phyloP scores from a whole-genome alignment of 2,888 invertebrate genomes.

The Galerucella pusilla region DNA sequence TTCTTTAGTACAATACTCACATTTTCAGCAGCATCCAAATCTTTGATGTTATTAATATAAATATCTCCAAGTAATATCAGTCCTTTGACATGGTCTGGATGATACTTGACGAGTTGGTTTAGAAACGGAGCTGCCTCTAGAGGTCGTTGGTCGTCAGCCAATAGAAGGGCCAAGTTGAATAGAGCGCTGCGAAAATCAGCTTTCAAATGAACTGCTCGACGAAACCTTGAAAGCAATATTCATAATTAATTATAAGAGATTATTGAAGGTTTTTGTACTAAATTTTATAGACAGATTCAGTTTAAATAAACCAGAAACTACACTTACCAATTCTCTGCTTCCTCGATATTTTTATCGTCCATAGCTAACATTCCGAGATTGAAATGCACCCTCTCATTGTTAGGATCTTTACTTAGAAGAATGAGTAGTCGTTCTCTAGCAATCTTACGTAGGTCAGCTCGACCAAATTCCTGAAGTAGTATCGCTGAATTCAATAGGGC shows the following conservation, averaged over 20 bases:
- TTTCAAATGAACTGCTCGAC: constrained; percentile 85
- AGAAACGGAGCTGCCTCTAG: constrained; percentile 92
- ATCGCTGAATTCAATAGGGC: constrained; percentile 96
- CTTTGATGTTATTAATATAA: constrained; percentile 94
- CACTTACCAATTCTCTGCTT: constrained; percentile 85
- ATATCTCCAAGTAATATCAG: constrained; percentile 94
- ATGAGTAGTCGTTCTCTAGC: constrained; percentile 85
- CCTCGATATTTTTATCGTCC: constrained; percentile 90
- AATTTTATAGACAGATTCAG: too few relatives aligned
- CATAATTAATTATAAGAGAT: too few relatives aligned
- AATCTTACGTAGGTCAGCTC: constrained; percentile 81
- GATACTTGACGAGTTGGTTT: constrained; percentile 88
- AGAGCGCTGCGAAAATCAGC: constrained; percentile 92
- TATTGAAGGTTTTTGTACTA: too few relatives aligned
- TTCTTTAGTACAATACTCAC: constrained; percentile 68
- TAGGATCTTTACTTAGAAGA: constrained; percentile 79
- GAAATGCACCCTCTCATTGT: constrained; percentile 93
- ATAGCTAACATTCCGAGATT: constrained; percentile 95
- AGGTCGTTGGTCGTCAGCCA: constrained; percentile 89
- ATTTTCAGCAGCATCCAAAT: constrained; percentile 92
- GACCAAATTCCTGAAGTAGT: constrained; percentile 88
- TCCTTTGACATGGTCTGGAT: constrained; percentile 95
- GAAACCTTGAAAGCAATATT: constrained; percentile 24
- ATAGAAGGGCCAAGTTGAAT: constrained; percentile 90
- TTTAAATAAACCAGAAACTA: too few relatives aligned